phyloP scores from a whole-genome alignment of 2,888 invertebrate genomes.

The Lasioglossum vierecki region DNA sequence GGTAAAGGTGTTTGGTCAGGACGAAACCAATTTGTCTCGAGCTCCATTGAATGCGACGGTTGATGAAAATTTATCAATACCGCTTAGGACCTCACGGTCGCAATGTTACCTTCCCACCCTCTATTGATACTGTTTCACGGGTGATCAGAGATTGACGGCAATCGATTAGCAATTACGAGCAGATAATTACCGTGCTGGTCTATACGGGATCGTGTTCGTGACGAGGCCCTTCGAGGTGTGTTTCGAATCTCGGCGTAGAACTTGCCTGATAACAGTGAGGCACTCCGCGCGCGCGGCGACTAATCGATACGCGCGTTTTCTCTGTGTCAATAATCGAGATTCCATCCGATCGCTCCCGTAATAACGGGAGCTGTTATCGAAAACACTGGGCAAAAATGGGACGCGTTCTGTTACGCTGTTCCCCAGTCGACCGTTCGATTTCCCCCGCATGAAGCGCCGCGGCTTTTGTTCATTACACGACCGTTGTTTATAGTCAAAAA shows the following conservation, averaged over 20 bases:
- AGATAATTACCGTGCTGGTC: constrained; percentile 74
- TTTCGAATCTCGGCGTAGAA: constrained; percentile 48
- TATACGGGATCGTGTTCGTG: constrained; percentile 49
- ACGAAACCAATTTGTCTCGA: constrained; percentile 17
- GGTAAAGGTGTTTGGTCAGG: not conserved
- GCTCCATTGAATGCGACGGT: constrained; percentile 46
- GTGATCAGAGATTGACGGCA: constrained; percentile 73
- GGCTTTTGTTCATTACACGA: not conserved
- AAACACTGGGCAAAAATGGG: not conserved
- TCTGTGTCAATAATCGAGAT: constrained; percentile 36
- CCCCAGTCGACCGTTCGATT: not conserved
- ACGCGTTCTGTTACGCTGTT: not conserved
- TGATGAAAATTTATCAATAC: constrained; percentile 68
- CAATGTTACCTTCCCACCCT: constrained; percentile 54
- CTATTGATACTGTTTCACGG: constrained; percentile 74
- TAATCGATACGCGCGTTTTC: constrained; percentile 51
- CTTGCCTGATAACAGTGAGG: constrained; percentile 28
- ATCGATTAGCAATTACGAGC: constrained; percentile 78
- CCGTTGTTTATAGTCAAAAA: not conserved
- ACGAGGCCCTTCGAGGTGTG: constrained; percentile 48
- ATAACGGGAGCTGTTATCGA: constrained; percentile 4
- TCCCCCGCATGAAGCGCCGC: not conserved
- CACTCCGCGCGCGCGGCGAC: constrained; percentile 1
- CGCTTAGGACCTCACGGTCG: constrained; percentile 53
- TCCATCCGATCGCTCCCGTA: not conserved